Evolutionary conservation across 1,140 invertebrate species (phyloP).

Genomic region (Anastrepha obliqua): DNA sequence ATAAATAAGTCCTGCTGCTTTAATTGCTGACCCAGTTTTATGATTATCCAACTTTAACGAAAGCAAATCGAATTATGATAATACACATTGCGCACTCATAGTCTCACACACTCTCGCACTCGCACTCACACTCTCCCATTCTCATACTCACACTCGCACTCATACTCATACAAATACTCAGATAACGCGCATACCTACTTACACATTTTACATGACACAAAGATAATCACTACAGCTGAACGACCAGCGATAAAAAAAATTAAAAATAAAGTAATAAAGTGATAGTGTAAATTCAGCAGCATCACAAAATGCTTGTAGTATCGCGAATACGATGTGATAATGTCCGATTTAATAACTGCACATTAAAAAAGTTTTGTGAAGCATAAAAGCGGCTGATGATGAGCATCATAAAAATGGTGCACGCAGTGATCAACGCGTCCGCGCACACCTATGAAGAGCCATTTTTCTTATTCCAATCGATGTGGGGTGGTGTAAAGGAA

Average conservation of each 20-base stretch:
- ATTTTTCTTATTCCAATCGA: background rate
- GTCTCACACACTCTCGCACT: too few species aligned
- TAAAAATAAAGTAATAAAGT: too few species aligned
- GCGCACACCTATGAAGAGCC: background rate
- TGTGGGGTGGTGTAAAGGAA: background rate
- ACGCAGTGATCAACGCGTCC: constrained; percentile 1
- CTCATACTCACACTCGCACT: too few species aligned
- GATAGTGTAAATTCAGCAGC: constrained; percentile 28
- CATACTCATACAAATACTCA: too few species aligned
- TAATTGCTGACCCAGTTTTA: constrained; percentile 42
- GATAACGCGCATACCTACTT: too few species aligned
- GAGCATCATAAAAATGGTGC: constrained; percentile 38
- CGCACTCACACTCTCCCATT: too few species aligned
- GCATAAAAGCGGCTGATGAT: constrained; percentile 31
- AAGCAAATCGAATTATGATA: constrained; percentile 46
- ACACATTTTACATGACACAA: background rate
- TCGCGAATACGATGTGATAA: constrained; percentile 42
- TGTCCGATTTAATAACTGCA: constrained; percentile 22
- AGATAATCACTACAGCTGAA: background rate
- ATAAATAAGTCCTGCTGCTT: constrained; percentile 30
- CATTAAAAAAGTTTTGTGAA: constrained; percentile 35
- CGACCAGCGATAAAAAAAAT: too few species aligned
- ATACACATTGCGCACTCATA: background rate
- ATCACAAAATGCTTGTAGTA: constrained; percentile 11
- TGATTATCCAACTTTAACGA: constrained; percentile 25